Conservation (phyloP, 1,140 invertebrate species). For the Drosophila bipectinata region DNA sequence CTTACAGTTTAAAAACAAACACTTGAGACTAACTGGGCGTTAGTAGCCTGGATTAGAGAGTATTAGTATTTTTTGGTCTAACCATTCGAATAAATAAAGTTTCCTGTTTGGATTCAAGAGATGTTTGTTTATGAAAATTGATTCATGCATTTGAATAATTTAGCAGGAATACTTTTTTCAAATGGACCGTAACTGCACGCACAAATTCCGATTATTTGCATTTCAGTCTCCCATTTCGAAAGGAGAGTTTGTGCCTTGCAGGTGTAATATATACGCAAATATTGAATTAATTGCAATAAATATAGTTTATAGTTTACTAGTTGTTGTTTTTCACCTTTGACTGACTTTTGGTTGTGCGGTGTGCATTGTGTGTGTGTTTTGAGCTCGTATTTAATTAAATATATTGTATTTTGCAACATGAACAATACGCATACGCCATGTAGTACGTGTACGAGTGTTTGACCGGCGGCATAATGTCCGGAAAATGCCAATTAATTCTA, state of each 20-base stretch:
- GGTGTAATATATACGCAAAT: constrained; percentile 69
- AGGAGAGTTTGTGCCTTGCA: constrained; percentile 52
- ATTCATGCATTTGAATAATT: constrained; percentile 77
- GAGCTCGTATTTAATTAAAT: constrained; percentile 48
- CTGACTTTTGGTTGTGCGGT: constrained; percentile 16
- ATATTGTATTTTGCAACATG: constrained; percentile 12
- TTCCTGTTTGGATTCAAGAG: constrained; percentile 25
- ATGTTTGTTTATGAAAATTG: constrained; percentile 73
- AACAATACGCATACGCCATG: constrained; percentile 33
- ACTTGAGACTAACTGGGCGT: not conserved
- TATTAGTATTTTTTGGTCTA: constrained; percentile 15
- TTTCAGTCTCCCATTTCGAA: constrained; percentile 28
- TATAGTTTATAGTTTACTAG: constrained; percentile 20
- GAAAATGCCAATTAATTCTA: constrained; percentile 27
- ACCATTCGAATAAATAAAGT: constrained; percentile 31
- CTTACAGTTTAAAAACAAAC: not conserved
- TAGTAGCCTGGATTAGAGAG: not conserved
- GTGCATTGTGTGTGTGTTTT: not conserved
- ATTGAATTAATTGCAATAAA: constrained; percentile 68
- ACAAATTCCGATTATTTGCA: constrained; percentile 38
- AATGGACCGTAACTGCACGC: constrained; percentile 41
- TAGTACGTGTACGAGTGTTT: constrained; percentile 9
- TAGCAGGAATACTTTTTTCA: constrained; percentile 31
- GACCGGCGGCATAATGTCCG: constrained; percentile 10
- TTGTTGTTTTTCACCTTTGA: constrained; percentile 33